phyloP scores from a whole-genome alignment of 2,797 vertebrate genomes.

The Takifugu rubripes region DNA sequence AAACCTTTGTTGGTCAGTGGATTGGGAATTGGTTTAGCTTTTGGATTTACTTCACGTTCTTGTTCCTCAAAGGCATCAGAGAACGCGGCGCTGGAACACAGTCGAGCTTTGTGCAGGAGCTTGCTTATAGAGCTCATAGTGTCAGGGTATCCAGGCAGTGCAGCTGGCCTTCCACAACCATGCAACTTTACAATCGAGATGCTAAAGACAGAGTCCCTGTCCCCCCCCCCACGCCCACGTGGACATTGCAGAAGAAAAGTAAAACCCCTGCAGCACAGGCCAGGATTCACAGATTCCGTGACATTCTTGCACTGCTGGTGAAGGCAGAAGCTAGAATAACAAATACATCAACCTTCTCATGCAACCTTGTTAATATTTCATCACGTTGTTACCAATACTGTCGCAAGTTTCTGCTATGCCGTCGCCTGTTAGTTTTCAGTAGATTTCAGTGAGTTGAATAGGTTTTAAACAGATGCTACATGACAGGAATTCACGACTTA shows the following conservation, averaged over 20 bases:
- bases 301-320: neutral
- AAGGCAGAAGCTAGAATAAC: neutral
- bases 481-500: neutral
- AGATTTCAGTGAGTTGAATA: neutral
- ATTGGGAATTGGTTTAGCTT: conserved; percentile 26
- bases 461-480: neutral
- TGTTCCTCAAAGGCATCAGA: conserved; percentile 41
- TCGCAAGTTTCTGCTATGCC: too few species aligned
- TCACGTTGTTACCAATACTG: neutral
- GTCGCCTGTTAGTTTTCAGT: conserved; percentile 1
- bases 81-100: conserved; percentile 54
- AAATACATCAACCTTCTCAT: neutral
- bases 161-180: conserved; percentile 75
- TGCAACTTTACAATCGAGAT: conserved; percentile 74
- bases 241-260: too few species aligned
- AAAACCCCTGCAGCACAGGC: neutral
- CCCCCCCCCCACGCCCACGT: conserved; percentile 20
- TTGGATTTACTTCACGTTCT: conserved; percentile 51
- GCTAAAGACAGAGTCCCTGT: conserved; percentile 60
- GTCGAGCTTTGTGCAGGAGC: conserved; percentile 62
- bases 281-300: neutral
- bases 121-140: conserved; percentile 75
- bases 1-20: conserved; percentile 7
- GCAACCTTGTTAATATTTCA: conserved; percentile 1
- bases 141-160: conserved; percentile 76